phyloP scores from a whole-genome alignment of 2,888 invertebrate species.

The Ochropacha duplaris region DNA sequence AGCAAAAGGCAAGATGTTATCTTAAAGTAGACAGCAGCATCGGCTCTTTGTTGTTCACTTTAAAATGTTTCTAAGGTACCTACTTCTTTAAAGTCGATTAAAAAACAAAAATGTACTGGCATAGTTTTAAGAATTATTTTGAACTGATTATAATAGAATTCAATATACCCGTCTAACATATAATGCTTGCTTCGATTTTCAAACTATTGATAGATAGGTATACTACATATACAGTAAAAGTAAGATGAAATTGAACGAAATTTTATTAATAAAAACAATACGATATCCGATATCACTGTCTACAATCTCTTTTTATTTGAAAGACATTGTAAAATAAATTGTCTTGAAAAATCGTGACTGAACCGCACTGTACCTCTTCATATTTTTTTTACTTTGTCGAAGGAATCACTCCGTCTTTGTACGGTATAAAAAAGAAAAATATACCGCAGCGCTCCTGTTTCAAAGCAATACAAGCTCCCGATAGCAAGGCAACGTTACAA shows the following conservation, averaged over 20 bases:
- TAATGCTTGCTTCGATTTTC: no score
- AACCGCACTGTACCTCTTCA: slow-evolving; percentile 21
- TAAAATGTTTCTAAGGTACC: not conserved
- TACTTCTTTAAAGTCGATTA: not conserved
- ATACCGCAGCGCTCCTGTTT: slow-evolving; percentile 27
- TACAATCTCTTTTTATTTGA: not conserved
- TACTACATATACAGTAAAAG: no score
- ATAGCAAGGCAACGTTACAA: slow-evolving; percentile 25
- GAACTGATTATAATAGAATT: not conserved
- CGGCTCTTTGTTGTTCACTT: not conserved
- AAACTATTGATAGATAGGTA: no score
- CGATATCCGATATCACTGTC: not conserved
- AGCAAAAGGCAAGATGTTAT: not conserved
- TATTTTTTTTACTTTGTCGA: slow-evolving; percentile 33
- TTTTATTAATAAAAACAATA: not conserved
- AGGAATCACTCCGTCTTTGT: slow-evolving; percentile 44
- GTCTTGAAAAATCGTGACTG: slow-evolving; percentile 17
- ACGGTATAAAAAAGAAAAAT: slow-evolving; percentile 43
- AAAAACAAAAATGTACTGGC: not conserved
- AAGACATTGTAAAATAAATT: slow-evolving; percentile 28
- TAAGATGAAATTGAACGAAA: not conserved
- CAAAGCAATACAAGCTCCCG: slow-evolving; percentile 16
- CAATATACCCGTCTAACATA: no score
- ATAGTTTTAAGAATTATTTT: no score
- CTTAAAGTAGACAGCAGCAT: not conserved